A percentile compares a stretch with the other conserved stretches of the same genome.
Conservation (phyloP, 2,888 invertebrate species). For the Cotesia congregata region DNA sequence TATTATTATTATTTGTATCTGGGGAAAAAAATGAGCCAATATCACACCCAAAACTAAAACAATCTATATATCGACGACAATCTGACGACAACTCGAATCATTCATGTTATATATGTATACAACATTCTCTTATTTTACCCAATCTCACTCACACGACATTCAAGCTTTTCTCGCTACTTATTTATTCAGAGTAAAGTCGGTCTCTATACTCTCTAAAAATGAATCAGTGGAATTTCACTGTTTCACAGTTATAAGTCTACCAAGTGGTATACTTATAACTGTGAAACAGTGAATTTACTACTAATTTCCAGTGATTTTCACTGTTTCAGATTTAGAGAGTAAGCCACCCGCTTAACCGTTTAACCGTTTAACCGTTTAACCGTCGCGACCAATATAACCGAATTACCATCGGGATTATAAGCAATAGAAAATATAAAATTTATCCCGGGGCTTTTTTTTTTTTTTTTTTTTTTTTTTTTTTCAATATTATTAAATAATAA, state of each 20-base stretch:
- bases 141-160: background rate
- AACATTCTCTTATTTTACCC: background rate
- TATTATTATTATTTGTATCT: background rate
- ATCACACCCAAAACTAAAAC: too few species aligned
- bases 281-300: too few species aligned
- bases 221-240: too few species aligned
- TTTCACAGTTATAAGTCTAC: too few species aligned
- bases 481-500: background rate
- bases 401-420: background rate
- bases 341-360: background rate
- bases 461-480: background rate
- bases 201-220: too few species aligned
- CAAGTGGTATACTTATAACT: too few species aligned
- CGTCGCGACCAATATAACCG: background rate
- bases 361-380: too few species aligned
- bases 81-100: background rate
- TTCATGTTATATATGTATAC: background rate
- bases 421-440: background rate
- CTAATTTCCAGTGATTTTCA: too few species aligned
- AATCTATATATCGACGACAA: background rate
- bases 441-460: background rate
- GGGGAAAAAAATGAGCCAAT: too few species aligned
- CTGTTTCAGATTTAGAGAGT: too few species aligned
- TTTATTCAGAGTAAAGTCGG: slow-evolving; percentile 4
- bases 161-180: background rate